These are phyloP conservation scores for Stomatorhinus walkeri DNA, from an alignment of 2,797 vertebrate species.

Conservation along the genomic window DNA sequence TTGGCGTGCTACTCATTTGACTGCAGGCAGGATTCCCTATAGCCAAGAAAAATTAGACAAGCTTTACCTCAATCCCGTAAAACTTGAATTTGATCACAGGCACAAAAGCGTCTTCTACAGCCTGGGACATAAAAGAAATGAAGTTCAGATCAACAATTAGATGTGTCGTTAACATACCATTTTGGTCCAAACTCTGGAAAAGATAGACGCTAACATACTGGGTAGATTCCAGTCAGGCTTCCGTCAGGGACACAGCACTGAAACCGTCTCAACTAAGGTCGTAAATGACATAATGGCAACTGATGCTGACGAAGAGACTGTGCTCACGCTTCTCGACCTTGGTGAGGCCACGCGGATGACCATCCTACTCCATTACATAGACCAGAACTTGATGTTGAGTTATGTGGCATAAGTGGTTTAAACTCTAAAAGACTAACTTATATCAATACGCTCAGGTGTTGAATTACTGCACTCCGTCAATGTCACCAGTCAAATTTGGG, in stretches of 20 bases:
- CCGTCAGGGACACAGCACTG: neutral
- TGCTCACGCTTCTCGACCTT: neutral
- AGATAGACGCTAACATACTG: neutral
- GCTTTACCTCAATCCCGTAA: conserved; percentile 88
- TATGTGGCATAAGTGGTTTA: neutral
- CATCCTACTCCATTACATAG: neutral
- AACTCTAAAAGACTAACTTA: neutral
- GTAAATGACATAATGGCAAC: neutral
- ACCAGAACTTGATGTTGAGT: neutral
- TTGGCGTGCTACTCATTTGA: neutral
- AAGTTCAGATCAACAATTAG: neutral
- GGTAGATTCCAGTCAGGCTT: neutral
- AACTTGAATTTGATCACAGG: conserved; percentile 98
- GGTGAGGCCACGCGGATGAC: neutral
- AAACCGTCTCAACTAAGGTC: neutral
- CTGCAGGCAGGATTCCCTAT: neutral
- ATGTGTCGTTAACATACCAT: neutral
- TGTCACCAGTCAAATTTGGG: neutral
- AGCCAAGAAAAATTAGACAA: neutral
- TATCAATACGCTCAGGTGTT: neutral
- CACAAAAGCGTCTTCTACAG: conserved; percentile 95
- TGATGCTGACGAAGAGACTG: neutral
- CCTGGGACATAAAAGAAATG: conserved; percentile 51
- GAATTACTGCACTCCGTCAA: neutral
- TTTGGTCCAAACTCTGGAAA: neutral